Conservation (phyloP, 2,888 invertebrate species). For the Panopea generosa region DNA sequence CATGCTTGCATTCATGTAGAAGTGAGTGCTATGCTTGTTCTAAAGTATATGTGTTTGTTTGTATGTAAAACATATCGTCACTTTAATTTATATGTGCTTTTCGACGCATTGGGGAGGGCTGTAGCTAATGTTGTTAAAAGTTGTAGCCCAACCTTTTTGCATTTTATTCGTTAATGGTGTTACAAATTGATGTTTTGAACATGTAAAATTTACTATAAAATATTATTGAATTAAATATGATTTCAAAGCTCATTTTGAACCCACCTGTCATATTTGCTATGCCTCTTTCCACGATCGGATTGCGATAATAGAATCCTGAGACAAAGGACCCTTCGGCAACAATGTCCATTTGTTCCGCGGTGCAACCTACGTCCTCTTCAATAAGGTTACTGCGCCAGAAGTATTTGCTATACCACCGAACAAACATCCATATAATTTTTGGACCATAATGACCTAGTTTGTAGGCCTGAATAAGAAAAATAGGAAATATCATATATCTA, state of each 20-base stretch:
- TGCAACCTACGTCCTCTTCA: conserved; percentile 53
- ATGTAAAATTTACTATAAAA: no score
- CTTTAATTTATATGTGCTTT: no score
- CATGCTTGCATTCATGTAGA: not conserved
- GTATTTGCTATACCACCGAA: conserved; percentile 56
- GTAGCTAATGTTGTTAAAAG: no score
- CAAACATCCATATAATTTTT: conserved; percentile 64
- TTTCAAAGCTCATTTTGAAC: not conserved
- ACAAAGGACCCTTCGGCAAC: conserved; percentile 63
- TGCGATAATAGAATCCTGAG: conserved; percentile 44
- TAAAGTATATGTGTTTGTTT: no score
- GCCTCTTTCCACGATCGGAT: conserved; percentile 45
- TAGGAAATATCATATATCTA: not conserved
- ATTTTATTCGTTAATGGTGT: no score
- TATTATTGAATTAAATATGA: no score
- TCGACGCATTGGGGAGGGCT: no score
- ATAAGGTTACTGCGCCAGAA: conserved; percentile 57
- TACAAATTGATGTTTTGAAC: no score
- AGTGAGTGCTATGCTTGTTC: no score
- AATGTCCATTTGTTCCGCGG: conserved; percentile 39
- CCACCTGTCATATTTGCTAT: conserved; percentile 35
- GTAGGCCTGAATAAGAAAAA: conserved; percentile 53
- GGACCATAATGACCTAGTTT: conserved; percentile 62
- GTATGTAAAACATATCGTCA: no score
- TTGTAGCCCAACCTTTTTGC: no score